Conservation (phyloP, 2,797 vertebrate species). For the Anisognathus igniventris region DNA sequence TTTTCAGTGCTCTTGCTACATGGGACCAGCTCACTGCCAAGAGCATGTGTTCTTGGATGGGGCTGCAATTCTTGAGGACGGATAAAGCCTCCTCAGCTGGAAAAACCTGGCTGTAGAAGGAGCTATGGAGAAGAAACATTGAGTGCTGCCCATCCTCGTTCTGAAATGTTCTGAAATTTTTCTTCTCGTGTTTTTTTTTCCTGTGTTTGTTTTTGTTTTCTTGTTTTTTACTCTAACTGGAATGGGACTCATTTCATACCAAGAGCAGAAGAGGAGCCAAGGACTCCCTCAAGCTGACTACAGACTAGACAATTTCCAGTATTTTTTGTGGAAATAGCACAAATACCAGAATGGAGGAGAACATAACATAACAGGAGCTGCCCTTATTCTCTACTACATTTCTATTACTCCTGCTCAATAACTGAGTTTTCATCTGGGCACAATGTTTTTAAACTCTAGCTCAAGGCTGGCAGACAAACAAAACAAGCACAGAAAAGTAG, state of each 20-base stretch:
- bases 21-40: not conserved
- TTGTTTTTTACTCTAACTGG: not conserved
- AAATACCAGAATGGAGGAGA: not conserved
- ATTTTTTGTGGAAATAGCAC: conserved; percentile 14
- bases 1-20: conserved; percentile 23
- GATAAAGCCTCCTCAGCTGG: conserved; percentile 18
- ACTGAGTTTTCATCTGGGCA: not conserved
- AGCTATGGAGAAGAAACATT: not conserved
- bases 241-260: not conserved
- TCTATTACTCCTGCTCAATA: not conserved
- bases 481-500: not conserved
- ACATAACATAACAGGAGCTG: not conserved
- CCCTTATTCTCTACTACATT: not conserved
- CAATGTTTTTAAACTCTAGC: not conserved
- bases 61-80: not conserved
- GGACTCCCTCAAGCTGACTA: not conserved
- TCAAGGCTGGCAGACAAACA: not conserved
- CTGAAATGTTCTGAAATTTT: not conserved
- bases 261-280: not conserved
- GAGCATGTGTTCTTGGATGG: conserved; percentile 1
- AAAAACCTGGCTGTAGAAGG: conserved; percentile 9
- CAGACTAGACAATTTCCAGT: not conserved
- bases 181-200: not conserved
- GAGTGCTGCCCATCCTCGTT: conserved; percentile 17
- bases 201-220: not conserved